Evolutionary conservation across 2,113 vertebrate genomes (phyloP), one percentile per base, ranked within the genome.

Genomic region (Urocynchramus pylzowi): DNA sequence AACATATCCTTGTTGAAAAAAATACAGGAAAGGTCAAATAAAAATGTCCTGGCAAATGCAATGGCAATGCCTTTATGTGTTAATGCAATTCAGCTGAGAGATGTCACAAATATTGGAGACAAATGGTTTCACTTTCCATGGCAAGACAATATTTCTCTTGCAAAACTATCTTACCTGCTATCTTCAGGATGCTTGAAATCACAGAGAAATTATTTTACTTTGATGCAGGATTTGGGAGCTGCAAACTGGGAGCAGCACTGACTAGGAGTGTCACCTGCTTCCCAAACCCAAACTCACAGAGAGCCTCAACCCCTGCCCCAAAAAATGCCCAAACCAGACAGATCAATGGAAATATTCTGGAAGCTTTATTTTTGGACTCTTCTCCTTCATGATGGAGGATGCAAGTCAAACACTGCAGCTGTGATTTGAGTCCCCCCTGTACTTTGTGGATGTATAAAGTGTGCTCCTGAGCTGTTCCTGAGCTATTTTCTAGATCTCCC

Each of bases 221-320:
- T 76, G 57, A 45, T 83, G 35, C 19, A 47, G 61, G 52, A 28
- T 67, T 67, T 90, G 57, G 85, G 47, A 73, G 37, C 50, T 84
- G 67, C 61, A 76, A 39, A 18, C 17, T 27, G 68, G 26, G 63
- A 87, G 60, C 61, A 41, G 35, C 57, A 18, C 16, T 21, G 39
- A 24, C 16, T 47, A 57, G 42, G 31, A 44, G 16, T 16, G 27
- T 11, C n/a, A 70, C 56, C 67, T 83, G 20, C 21, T 39, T 33
- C 42, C 44, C 80, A 85, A 57, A 57, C 6, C 50, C 28, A 65
- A 24, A 31, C 50, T 21, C 33, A 42, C 54, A 35, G 56, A 54
- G 9, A 44, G 10, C 35, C 24, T 71, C 53, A 63, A 39, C 2
- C 7, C 13, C 39, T 6, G 3, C 23, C 24, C 28, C 11, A 0